Percentiles rank a stretch among this genome's conserved stretches.
Conservation (phyloP, 37 sponge, comb jelly and placozoan species). For the Diacarnus erythraeanus region DNA sequence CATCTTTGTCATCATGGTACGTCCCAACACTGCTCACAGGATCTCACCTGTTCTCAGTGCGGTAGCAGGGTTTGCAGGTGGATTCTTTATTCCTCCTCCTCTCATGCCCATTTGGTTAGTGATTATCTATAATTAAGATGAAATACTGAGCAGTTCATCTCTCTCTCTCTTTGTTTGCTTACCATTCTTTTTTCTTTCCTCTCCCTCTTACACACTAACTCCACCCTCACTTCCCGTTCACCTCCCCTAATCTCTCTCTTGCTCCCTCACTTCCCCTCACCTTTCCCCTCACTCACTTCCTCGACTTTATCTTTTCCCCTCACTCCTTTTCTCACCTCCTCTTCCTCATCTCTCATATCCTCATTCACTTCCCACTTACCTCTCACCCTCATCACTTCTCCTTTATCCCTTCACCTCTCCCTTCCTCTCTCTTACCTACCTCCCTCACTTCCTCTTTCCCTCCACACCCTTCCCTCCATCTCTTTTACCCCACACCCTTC, state of each 20-base stretch:
- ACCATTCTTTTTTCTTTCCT: neutral
- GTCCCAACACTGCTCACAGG: slow-evolving; percentile 44
- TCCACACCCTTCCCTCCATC: neutral
- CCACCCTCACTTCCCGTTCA: neutral
- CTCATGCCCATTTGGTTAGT: slow-evolving; percentile 72
- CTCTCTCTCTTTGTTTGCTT: neutral
- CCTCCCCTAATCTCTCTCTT: neutral
- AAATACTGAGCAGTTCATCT: no score
- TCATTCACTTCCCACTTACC: neutral
- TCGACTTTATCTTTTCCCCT: no score
- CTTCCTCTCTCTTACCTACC: neutral
- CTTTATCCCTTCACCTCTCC: neutral
- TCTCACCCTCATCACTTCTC: neutral
- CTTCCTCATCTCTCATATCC: neutral
- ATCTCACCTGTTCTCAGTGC: slow-evolving; percentile 76
- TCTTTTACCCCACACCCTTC: neutral
- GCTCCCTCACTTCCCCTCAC: neutral
- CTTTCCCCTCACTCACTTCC: neutral
- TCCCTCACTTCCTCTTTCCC: neutral
- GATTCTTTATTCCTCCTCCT: slow-evolving; percentile 75
- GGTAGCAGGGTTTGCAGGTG: slow-evolving; percentile 79
- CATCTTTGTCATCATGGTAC: slow-evolving; percentile 41
- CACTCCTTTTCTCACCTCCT: neutral
- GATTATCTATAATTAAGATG: no score
- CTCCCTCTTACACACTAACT: neutral